Base-by-base conservation (phyloP, 2,888 invertebrate genomes). In the Mimachlamys varia region DNA sequence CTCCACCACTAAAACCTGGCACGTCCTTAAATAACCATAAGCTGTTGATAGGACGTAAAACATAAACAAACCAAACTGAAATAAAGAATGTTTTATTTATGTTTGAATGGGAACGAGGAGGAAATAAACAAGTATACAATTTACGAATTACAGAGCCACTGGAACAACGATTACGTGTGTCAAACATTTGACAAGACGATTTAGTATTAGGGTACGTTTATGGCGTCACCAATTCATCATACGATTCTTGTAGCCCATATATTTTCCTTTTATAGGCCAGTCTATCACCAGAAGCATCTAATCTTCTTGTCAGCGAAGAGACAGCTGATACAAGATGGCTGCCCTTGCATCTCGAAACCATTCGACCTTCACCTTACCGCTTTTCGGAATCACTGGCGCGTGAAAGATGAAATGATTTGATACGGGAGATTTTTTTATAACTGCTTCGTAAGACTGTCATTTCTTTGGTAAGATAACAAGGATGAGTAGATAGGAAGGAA, bases 361-460 rank as follows among this genome's bases (percentile, higher is more conserved):
- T 76, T 76, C 76, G 76, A 76, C 76, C 76, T 33, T 76, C 33
- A 76, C 76, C 76, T 76, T 58, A 33, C 76, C 4, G 76, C 76
- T 76, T 76, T 76, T 76, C 58, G 33, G 13, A 76, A 76, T 5
- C 76, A 15, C 33, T 33, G 76, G 33, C 10, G 33, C 76, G 76
- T 27, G 76, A 33, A 76, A 76, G 76, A 76, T 76, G 76, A 76
- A 76, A 76, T 76, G 76, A 76, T 76, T 76, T 76, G 76, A 76
- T 76, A 76, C 0, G 76, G 27, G 33, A 76, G 76, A 76, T 76
- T 27, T 76, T n/a, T 76, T 76, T 76, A 76, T 76, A 76, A 33
- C 76, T 76, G 10, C 76, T 76, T 1, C 33, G 76, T 76, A 76
- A 76, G 76, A 15, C 27, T 76, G 76, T 27, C 76, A 76, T 22